A percentile compares a stretch with the other conserved stretches of the same genome.
Evolutionary conservation across 1,140 invertebrate genomes (phyloP).

Genomic region (Liolophura sinensis): DNA sequence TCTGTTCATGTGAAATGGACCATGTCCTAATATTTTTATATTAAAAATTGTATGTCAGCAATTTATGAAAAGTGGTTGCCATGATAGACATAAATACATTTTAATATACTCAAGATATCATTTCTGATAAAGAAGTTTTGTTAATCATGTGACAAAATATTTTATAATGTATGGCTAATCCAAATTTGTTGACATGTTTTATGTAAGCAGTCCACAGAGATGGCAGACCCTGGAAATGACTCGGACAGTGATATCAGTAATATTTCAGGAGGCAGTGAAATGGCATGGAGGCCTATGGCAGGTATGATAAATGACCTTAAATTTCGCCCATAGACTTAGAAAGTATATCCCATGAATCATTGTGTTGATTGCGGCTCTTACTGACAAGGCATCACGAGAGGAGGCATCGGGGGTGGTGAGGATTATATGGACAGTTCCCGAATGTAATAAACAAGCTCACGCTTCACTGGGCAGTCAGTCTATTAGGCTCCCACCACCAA

Average conservation of each 20-base stretch:
- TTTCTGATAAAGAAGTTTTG: too few relatives aligned
- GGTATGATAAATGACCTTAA: constrained; percentile 60
- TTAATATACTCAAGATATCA: too few relatives aligned
- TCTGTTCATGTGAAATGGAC: too few relatives aligned
- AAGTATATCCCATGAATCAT: too few relatives aligned
- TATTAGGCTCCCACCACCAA: too few relatives aligned
- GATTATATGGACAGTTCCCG: too few relatives aligned
- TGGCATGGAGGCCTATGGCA: constrained; percentile 66
- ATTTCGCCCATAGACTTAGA: constrained; percentile 8
- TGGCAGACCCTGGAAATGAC: constrained; percentile 65
- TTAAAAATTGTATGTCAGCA: too few relatives aligned
- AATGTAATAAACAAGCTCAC: neutral
- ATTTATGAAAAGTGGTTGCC: too few relatives aligned
- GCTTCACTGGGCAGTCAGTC: neutral
- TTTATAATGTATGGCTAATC: neutral
- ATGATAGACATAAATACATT: too few relatives aligned
- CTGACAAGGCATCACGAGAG: constrained; percentile 6
- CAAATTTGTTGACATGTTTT: constrained; percentile 2
- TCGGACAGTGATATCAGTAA: constrained; percentile 65
- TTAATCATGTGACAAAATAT: too few relatives aligned
- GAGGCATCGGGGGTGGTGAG: neutral
- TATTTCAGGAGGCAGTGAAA: constrained; percentile 71
- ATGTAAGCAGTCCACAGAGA: constrained; percentile 2
- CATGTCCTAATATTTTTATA: too few relatives aligned
- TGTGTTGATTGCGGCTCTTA: constrained; percentile 12